Percentiles rank a stretch among this genome's conserved stretches.
Evolutionary conservation across 2,113 vertebrate species (phyloP).

Genomic region (Eupsittula cactorum): DNA sequence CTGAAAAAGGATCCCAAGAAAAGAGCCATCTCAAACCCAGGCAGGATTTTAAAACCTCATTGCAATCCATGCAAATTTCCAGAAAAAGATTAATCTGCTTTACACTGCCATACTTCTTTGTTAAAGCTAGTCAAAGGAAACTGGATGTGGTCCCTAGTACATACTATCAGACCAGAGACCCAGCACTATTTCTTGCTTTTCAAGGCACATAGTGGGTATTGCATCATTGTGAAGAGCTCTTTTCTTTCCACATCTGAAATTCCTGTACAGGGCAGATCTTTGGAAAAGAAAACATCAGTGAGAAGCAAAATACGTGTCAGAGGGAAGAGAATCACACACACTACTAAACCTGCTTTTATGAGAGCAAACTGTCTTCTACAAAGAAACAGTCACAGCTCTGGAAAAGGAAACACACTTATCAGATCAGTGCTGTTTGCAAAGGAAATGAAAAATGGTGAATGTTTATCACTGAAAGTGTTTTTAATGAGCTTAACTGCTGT

Average conservation of each 20-base stretch:
- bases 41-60: neutral
- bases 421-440: constrained; percentile 47
- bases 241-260: constrained; percentile 14
- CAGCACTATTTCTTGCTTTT: neutral
- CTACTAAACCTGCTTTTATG: constrained; percentile 21
- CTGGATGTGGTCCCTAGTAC: neutral
- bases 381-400: neutral
- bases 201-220: neutral
- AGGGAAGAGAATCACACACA: neutral
- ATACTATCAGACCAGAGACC: neutral
- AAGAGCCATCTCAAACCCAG: neutral
- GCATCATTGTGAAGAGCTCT: neutral
- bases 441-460: constrained; percentile 55
- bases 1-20: neutral
- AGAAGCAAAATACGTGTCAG: neutral
- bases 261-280: neutral
- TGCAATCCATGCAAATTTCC: neutral
- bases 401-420: constrained; percentile 64
- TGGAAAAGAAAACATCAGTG: constrained; percentile 7
- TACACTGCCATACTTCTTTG: neutral
- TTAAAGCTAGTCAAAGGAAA: neutral
- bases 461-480: constrained; percentile 36
- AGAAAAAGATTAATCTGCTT: neutral
- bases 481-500: constrained; percentile 33
- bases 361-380: constrained; percentile 15